Evolutionary conservation across 2,113 vertebrate species (phyloP).

Genomic region (cat (Felis catus)): F.catus_Fca126_mat1.0 CM031418.1:52762001-52762500

Average conservation of each 20-base stretch:
- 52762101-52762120: neutral
- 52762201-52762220: conserved; percentile 34
- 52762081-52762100: conserved; percentile 7
- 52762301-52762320: neutral
- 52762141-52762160: neutral
- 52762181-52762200: conserved; percentile 34
- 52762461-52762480: neutral
- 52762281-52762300: conserved; percentile 10
- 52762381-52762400: neutral
- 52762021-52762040: conserved; percentile 16
- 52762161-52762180: neutral
- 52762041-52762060: neutral
- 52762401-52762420: neutral
- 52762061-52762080: neutral
- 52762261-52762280: neutral
- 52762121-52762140: neutral
- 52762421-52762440: neutral
- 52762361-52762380: neutral
- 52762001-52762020: neutral
- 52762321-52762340: conserved; percentile 14
- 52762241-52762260: neutral
- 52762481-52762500: neutral
- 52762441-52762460: neutral
- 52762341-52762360: neutral
- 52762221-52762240: neutral